These are phyloP conservation scores for Entomobrya proxima DNA, from an alignment of 2,888 invertebrate species.

Conservation along the genomic window DNA sequence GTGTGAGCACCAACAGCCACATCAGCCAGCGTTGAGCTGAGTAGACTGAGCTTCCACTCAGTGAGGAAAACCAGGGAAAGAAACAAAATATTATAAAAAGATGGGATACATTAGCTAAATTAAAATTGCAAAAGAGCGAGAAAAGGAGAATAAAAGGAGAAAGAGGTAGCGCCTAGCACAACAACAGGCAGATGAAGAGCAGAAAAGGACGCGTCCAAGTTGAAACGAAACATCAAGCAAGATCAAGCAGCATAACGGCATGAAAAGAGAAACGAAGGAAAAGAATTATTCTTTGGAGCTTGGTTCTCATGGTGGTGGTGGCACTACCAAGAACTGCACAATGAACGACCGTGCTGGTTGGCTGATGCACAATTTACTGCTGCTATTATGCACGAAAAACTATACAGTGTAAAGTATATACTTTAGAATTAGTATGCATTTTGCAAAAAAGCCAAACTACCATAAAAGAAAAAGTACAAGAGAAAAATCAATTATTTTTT, in stretches of 20 bases:
- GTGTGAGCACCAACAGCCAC: neutral
- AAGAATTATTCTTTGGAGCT: neutral
- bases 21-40: neutral
- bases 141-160: neutral
- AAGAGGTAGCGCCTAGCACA: slow-evolving; percentile 15
- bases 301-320: neutral
- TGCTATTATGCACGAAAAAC: neutral
- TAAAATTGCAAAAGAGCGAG: slow-evolving; percentile 64
- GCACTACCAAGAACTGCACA: slow-evolving; percentile 34
- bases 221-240: slow-evolving; percentile 2
- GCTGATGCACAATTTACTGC: neutral
- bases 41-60: slow-evolving; percentile 15
- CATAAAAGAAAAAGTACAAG: neutral
- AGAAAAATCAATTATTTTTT: neutral
- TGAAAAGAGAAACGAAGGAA: neutral
- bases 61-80: slow-evolving; percentile 37
- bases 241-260: slow-evolving; percentile 3
- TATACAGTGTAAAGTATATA: neutral
- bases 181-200: neutral
- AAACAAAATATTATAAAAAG: slow-evolving; percentile 33
- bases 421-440: neutral
- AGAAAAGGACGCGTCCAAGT: neutral
- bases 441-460: neutral
- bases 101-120: slow-evolving; percentile 66
- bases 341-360: too few species aligned